These are phyloP conservation scores for Acromyrmex echinatior DNA, from an alignment of 1,140 invertebrate genomes.

Conservation along the genomic window DNA sequence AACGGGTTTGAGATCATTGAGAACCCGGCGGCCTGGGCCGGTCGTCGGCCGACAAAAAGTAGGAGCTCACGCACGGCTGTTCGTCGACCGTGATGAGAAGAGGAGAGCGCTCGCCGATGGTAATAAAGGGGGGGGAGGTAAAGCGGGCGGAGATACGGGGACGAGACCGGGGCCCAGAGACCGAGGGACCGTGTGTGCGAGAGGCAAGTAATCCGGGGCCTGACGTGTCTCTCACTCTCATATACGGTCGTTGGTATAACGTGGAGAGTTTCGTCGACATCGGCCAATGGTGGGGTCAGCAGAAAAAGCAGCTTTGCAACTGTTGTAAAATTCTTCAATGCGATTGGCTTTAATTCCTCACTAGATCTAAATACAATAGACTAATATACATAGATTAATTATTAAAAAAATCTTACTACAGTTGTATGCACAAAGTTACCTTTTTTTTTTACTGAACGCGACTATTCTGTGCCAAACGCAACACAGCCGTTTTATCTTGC, in stretches of 20 bases:
- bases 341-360: too few relatives aligned
- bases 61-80: constrained; percentile 79
- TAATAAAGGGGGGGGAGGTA: constrained; percentile 48
- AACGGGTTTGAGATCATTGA: constrained; percentile 78
- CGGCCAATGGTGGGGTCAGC: background rate
- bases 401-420: too few relatives aligned
- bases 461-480: constrained; percentile 36
- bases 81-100: constrained; percentile 78
- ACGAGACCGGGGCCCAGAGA: constrained; percentile 34
- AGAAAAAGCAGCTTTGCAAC: too few relatives aligned
- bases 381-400: too few relatives aligned
- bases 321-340: too few relatives aligned
- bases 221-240: constrained; percentile 31
- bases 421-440: too few relatives aligned
- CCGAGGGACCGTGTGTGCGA: constrained; percentile 9
- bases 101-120: constrained; percentile 58
- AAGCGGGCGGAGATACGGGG: constrained; percentile 17
- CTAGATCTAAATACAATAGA: too few relatives aligned
- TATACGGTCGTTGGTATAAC: background rate
- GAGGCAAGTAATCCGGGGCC: constrained; percentile 55
- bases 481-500: constrained; percentile 17
- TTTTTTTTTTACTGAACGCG: too few relatives aligned
- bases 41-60: constrained; percentile 81
- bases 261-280: constrained; percentile 64
- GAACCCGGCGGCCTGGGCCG: constrained; percentile 73